A percentile compares a stretch with the other conserved stretches of the same genome.
Conservation (phyloP, 2,888 invertebrate genomes). For the Drosophila melanocephala region DNA sequence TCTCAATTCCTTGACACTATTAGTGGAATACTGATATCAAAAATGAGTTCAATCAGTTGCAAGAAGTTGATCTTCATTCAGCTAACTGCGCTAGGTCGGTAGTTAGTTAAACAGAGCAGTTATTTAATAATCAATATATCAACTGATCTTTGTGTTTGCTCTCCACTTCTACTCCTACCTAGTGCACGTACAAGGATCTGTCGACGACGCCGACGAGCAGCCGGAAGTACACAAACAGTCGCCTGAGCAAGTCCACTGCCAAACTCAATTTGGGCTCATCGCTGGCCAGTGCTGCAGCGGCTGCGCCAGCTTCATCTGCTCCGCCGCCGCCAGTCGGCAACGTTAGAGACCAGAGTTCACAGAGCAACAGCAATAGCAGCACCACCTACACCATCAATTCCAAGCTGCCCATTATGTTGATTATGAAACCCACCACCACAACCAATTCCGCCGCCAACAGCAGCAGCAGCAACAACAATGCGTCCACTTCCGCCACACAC, state of each 20-base stretch:
- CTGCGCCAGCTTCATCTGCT: background rate
- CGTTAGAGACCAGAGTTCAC: conserved; percentile 14
- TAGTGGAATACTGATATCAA: background rate
- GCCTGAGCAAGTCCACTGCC: conserved; percentile 85
- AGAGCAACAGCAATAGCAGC: conserved; percentile 31
- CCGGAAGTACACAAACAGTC: conserved; percentile 81
- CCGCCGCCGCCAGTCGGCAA: conserved; percentile 50
- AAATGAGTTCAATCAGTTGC: background rate
- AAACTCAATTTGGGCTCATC: conserved; percentile 84
- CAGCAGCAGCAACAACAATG: conserved; percentile 29
- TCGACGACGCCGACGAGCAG: conserved; percentile 85
- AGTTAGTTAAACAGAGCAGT: background rate
- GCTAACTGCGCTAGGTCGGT: background rate
- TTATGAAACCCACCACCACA: conserved; percentile 55
- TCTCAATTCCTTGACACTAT: background rate
- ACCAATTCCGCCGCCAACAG: conserved; percentile 14
- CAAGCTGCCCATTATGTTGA: conserved; percentile 47
- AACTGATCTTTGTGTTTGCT: background rate
- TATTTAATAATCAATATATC: background rate
- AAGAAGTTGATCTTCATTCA: background rate
- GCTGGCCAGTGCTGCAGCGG: conserved; percentile 46
- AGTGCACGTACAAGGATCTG: conserved; percentile 84
- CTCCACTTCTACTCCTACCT: background rate
- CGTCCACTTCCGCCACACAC: conserved; percentile 34
- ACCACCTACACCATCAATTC: conserved; percentile 23